These are phyloP conservation scores for Dusona sp. DNA, from an alignment of 2,888 invertebrate genomes.

Conservation along the genomic window DNA sequence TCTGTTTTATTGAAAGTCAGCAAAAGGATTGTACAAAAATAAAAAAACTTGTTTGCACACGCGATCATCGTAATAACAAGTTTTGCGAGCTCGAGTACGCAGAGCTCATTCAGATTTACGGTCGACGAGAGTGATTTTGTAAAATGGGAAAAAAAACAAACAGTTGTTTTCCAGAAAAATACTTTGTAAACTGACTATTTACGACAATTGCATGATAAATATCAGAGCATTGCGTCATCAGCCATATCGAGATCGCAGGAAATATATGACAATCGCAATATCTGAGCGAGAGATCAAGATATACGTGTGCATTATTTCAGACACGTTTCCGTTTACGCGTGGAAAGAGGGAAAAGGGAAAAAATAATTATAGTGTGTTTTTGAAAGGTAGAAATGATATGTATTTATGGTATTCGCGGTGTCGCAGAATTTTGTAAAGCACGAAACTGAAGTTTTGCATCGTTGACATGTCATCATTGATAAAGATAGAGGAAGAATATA, in stretches of 20 bases:
- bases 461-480: conserved; percentile 41
- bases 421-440: conserved; percentile 21
- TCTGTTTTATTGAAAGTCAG: not conserved
- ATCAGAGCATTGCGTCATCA: not conserved
- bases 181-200: not conserved
- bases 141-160: not conserved
- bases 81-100: not conserved
- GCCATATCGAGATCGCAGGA: not conserved
- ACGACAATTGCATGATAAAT: conserved; percentile 2
- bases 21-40: not conserved
- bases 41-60: not conserved
- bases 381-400: conserved; percentile 55
- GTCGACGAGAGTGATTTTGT: not conserved
- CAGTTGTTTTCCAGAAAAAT: not conserved
- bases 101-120: not conserved
- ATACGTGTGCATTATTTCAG: conserved; percentile 21
- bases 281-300: not conserved
- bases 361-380: not conserved
- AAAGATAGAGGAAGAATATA: not conserved
- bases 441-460: conserved; percentile 59
- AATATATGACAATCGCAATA: not conserved
- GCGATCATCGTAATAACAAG: not conserved
- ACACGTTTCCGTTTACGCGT: conserved; percentile 25
- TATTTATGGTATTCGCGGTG: conserved; percentile 50
- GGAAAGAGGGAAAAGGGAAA: not conserved